Conservation (phyloP, 2,113 vertebrate genomes). For the Prietella phreatophila region DNA sequence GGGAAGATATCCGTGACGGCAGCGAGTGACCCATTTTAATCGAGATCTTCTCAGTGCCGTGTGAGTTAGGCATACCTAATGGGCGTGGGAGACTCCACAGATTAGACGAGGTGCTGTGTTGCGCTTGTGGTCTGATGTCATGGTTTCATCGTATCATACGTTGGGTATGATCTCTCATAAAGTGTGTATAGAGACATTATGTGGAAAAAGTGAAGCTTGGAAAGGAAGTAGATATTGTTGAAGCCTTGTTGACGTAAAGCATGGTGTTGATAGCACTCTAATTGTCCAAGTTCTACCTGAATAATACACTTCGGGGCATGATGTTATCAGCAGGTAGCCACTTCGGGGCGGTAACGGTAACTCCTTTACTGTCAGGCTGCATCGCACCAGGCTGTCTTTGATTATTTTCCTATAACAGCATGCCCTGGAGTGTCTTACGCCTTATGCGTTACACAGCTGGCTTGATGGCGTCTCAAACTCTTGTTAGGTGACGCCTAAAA, state of each 20-base stretch:
- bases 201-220: background rate
- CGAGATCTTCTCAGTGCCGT: too few relatives aligned
- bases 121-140: background rate
- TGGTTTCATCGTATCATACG: background rate
- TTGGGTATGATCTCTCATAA: background rate
- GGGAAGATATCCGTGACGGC: too few relatives aligned
- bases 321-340: background rate
- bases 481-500: background rate
- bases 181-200: background rate
- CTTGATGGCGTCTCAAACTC: background rate
- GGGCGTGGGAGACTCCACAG: too few relatives aligned
- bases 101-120: background rate
- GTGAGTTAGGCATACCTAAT: too few relatives aligned
- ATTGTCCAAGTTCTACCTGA: background rate
- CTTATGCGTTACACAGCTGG: background rate
- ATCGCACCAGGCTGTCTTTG: too few relatives aligned
- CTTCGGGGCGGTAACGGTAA: background rate
- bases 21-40: too few relatives aligned
- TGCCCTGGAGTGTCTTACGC: background rate
- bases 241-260: background rate
- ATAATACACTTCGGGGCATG: background rate
- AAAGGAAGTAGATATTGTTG: background rate
- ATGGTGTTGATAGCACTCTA: background rate
- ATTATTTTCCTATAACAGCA: background rate
- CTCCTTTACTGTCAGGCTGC: background rate